Conservation (phyloP, 2,113 vertebrate genomes). For the Crypturellus undulatus region DNA sequence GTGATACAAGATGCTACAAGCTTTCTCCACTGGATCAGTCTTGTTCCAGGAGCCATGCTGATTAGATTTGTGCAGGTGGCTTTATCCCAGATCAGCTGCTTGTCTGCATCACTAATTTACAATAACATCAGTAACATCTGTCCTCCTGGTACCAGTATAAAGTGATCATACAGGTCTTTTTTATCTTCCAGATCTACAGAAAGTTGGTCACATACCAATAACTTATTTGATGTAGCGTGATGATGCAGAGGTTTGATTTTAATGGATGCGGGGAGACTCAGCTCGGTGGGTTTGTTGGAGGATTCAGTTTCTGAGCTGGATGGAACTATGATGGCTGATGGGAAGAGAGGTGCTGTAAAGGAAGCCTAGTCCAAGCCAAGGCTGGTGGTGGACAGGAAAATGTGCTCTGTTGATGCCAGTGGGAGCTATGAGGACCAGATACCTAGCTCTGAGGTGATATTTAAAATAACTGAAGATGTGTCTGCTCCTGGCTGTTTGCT, state of each 20-base stretch:
- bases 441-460: neutral
- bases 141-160: neutral
- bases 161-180: accelerated
- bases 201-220: neutral
- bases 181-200: neutral
- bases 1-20: neutral
- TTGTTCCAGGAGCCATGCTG: neutral
- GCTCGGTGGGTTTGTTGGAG: too few species aligned
- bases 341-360: too few species aligned
- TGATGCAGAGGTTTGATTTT: neutral
- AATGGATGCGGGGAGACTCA: neutral
- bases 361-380: neutral
- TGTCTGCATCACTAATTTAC: neutral
- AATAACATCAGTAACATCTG: neutral
- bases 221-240: neutral
- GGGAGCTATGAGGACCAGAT: neutral
- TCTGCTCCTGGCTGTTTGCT: too few species aligned
- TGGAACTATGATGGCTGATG: too few species aligned
- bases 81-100: neutral
- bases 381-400: neutral
- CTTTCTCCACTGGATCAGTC: neutral
- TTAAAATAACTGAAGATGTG: neutral
- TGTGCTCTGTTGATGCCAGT: accelerated
- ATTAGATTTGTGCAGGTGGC: neutral
- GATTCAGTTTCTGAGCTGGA: too few species aligned